These are phyloP conservation scores for Pyrocephalus nanus DNA, from an alignment of 2,797 vertebrate species.

Conservation along the genomic window DNA sequence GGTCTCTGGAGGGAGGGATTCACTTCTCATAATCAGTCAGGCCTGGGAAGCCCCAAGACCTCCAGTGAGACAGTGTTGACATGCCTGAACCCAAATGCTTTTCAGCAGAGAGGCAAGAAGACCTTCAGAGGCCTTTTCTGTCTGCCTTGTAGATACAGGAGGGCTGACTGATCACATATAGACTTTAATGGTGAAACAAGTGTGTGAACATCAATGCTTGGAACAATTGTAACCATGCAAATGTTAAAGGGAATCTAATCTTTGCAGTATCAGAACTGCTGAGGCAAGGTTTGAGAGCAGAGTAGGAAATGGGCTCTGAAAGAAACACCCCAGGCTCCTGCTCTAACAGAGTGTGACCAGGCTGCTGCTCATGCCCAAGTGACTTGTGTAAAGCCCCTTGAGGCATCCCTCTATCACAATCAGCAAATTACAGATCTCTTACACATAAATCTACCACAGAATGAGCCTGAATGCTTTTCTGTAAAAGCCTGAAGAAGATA, in stretches of 20 bases:
- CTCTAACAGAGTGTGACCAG: background rate
- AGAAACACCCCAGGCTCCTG: background rate
- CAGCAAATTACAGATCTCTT: background rate
- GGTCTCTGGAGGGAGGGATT: background rate
- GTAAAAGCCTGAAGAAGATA: background rate
- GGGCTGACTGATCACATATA: background rate
- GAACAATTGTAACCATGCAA: background rate
- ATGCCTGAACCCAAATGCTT: background rate
- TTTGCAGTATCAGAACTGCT: background rate
- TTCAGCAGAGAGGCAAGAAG: background rate
- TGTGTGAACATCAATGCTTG: background rate
- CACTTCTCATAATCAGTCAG: fast-evolving
- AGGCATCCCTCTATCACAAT: background rate
- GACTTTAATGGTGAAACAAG: background rate
- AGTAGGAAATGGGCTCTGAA: background rate
- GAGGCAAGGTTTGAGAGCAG: background rate
- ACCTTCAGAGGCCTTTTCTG: background rate
- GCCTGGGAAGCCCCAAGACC: background rate
- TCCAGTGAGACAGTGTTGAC: background rate
- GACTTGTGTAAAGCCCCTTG: background rate
- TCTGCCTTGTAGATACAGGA: background rate
- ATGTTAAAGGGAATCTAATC: background rate
- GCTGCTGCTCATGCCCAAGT: background rate
- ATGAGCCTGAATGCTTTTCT: background rate
- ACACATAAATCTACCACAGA: background rate